A percentile compares a stretch with the other conserved stretches of the same genome.
These are phyloP conservation scores for Halichoerus grypus DNA, from an alignment of 2,113 vertebrate genomes.

Conservation along the genomic window DNA sequence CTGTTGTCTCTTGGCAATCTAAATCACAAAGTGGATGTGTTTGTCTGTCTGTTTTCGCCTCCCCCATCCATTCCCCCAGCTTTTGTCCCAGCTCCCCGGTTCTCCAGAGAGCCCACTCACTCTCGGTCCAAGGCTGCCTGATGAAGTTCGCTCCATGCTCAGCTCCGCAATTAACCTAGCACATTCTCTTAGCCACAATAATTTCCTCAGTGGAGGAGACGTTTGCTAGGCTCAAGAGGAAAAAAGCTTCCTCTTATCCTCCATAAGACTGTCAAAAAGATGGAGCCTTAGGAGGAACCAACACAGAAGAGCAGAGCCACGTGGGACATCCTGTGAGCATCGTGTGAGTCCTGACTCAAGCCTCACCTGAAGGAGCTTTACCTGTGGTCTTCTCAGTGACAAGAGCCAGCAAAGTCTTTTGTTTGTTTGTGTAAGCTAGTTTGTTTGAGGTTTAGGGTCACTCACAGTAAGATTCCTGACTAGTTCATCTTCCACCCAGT, in stretches of 20 bases:
- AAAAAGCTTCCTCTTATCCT: neutral
- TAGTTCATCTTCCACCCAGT: neutral
- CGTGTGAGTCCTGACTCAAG: neutral
- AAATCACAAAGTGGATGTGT: neutral
- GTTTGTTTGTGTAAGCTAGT: neutral
- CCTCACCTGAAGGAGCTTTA: neutral
- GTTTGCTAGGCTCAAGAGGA: neutral
- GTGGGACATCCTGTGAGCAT: neutral
- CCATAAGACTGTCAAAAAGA: neutral
- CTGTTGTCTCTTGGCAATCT: neutral
- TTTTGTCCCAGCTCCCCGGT: neutral
- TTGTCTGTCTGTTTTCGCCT: neutral
- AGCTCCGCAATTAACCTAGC: neutral
- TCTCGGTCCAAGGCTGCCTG: too few relatives aligned
- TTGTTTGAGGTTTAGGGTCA: neutral
- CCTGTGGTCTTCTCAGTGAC: neutral
- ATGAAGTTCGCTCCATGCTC: neutral
- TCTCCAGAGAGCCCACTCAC: neutral
- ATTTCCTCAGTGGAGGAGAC: neutral
- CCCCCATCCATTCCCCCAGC: neutral
- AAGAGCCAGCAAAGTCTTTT: neutral
- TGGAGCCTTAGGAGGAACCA: neutral
- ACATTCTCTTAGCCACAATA: neutral
- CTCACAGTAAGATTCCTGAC: neutral
- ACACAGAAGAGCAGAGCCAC: neutral